Evolutionary conservation across 1,140 invertebrate genomes (phyloP), one percentile per base, ranked within the genome.

Genomic region (Drosophila ambigua): DNA sequence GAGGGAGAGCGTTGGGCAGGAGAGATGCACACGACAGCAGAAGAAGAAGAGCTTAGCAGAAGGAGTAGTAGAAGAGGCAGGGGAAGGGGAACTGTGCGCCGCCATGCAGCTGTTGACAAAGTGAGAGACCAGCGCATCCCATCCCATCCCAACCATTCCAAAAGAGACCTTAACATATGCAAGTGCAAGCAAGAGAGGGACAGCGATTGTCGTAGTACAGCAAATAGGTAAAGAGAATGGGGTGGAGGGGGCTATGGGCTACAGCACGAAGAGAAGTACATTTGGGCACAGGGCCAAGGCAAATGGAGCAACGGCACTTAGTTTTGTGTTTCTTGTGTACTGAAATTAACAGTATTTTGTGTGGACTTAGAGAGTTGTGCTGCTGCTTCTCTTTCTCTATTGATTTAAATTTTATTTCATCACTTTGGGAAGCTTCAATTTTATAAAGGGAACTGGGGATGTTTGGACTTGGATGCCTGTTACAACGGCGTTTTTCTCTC

Each of bases 281-380:
- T 55, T 49, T 82, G 79, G 79, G 79, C 79, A 82, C 79, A 75
- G 79, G 79, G 79, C 79, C 79, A 79, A 82, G 60, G 79, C 79
- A 63, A 81, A 77, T 82, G 63, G 71, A 71, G 76, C 76, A 82
- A 79, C 81, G 79, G 77, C 54, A 66, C 68, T 82, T 48, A 43
- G 11, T 39, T 39, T 5, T 39, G 35, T 39, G 35, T 11, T 11
- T 39, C 11, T 5, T 39, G 35, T 39, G 35, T 11, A 39, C 4
- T 13, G 35, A 39, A 39, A 39, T 11, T 39, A 39, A 13, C 35
- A 39, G 9, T 35, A 35, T 35, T 35, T 35, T 11, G 11, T 39
- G 35, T 13, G 35, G 11, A 5, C 11, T 5, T 5, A 5, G 11
- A 39, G 4, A 39, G 35, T 9, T 9, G 8, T 8, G 31, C 31